These are phyloP conservation scores for Harpalus rubripes DNA, from an alignment of 2,888 invertebrate genomes.

Conservation along the genomic window DNA sequence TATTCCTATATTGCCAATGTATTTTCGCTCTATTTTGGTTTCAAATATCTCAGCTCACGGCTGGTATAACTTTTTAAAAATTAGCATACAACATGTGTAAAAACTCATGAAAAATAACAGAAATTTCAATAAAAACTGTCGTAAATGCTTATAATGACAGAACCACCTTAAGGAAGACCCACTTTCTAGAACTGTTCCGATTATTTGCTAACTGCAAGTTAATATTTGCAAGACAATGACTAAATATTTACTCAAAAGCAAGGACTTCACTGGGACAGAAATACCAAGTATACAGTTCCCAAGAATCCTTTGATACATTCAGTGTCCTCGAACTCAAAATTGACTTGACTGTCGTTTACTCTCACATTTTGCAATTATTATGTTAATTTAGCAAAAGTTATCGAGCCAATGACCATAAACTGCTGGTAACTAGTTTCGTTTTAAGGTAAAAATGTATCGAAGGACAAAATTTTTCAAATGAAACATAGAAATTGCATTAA, in stretches of 20 bases:
- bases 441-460: conserved; percentile 15
- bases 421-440: conserved; percentile 53
- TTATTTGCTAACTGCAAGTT: conserved; percentile 5
- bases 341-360: conserved; percentile 32
- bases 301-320: conserved; percentile 34
- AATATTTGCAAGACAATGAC: conserved; percentile 14
- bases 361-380: conserved; percentile 60
- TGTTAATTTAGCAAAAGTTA: conserved; percentile 40
- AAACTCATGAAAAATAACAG: too few relatives aligned
- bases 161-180: too few relatives aligned
- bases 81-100: too few relatives aligned
- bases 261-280: not conserved
- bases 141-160: too few relatives aligned
- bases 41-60: too few relatives aligned
- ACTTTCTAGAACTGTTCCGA: not conserved
- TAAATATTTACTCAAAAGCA: conserved; percentile 12
- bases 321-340: conserved; percentile 56
- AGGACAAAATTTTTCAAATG: conserved; percentile 24
- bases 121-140: too few relatives aligned
- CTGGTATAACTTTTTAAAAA: too few relatives aligned
- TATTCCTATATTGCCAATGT: too few relatives aligned
- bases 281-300: conserved; percentile 6
- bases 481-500: conserved; percentile 7
- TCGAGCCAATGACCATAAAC: conserved; percentile 35
- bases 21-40: too few relatives aligned